Percentiles rank a stretch among this genome's conserved stretches.
phyloP scores from a whole-genome alignment of 2,113 vertebrate genomes.

The Semnornis frantzii region DNA sequence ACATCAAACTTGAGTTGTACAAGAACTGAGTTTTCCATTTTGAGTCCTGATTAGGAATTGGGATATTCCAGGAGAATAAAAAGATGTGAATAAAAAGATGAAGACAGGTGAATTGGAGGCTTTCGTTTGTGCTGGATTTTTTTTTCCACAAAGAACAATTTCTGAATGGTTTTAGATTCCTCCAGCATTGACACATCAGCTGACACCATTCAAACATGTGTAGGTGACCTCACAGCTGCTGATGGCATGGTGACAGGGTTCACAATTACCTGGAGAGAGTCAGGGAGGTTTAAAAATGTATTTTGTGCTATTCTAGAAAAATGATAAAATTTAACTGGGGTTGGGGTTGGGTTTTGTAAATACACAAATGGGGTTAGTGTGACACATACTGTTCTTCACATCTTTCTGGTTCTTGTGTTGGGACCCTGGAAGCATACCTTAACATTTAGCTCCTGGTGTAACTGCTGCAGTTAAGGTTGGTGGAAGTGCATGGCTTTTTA shows the following conservation, averaged over 20 bases:
- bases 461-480: not conserved
- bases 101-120: not conserved
- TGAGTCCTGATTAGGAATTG: not conserved
- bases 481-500: too few relatives aligned
- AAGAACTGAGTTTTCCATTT: not conserved
- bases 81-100: not conserved
- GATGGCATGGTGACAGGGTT: not conserved
- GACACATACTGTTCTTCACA: not conserved
- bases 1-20: not conserved
- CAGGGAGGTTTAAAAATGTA: not conserved
- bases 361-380: not conserved
- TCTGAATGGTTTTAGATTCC: not conserved
- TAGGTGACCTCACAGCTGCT: not conserved
- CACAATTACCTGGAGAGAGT: not conserved
- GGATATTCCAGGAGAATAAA: not conserved
- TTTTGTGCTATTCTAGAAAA: not conserved
- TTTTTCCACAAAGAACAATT: not conserved
- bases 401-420: not conserved
- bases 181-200: not conserved
- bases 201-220: accelerated
- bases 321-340: not conserved
- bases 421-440: not conserved
- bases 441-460: not conserved
- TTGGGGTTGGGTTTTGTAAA: not conserved
- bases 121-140: not conserved